Base-by-base conservation (phyloP, 2,888 invertebrate genomes). In the Clistopyga incitator region DNA sequence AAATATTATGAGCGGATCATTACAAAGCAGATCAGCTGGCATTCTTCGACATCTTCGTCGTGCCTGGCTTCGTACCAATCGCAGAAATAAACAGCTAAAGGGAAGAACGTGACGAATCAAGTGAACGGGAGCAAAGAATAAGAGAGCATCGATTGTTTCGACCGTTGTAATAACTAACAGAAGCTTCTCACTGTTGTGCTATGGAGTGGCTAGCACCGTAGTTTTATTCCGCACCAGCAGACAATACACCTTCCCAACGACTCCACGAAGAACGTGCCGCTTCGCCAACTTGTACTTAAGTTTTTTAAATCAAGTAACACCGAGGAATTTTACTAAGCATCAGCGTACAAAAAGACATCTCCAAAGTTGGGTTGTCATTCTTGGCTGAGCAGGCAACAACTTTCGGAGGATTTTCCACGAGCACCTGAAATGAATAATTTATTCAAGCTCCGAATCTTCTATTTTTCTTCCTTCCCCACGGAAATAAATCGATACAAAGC, bases 141-240 rank as follows among this genome's bases (percentile, higher is more conserved):
- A 34, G 34, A 56, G 56, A 79, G 59, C 38, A 54, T 61, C 61
- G 65, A 81, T 76, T 71, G 47, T 68, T 76, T 71, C 68, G 64
- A 65, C 75, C 64, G 70, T 81, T 71, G 54, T 61, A 81, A 81
- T 71, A 76, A 81, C 76, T 18, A 25, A 20, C 54, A 72, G 42
- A 68, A 38, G 68, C 15, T 38, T 54, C 54, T 54, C 11, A 54
- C 54, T 54, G 11, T 20, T 54, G 23, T 20, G 54, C 20, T 10
- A 2, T 20, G 20, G 20, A 50, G 18, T 8, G 50, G n/a, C 29
- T 50, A n/a, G 50, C 50, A 50, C 18, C 50, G 50, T 50, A 15
- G 47, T n/a, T 47, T n/a, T n/a, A n/a, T n/a, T 50, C 10, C 3
- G 18, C 18, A 18, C 18, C 6, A 6, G 2, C 50, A 18, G 50